Evolutionary conservation across 2,888 invertebrate genomes (phyloP), one percentile per base, ranked within the genome.

Genomic region (Cerastis leucographa): DNA sequence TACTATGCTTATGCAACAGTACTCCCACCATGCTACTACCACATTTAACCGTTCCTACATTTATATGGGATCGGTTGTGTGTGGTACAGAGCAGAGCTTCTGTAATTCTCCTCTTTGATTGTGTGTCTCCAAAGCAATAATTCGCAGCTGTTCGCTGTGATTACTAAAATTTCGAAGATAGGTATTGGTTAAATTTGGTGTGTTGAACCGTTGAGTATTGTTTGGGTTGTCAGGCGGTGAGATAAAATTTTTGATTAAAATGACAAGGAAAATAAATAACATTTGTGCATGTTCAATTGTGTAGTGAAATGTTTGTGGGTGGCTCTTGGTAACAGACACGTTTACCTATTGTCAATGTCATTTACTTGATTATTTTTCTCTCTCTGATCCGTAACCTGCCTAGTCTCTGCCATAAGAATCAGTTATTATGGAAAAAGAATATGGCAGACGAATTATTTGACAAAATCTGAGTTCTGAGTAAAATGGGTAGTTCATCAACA

Each of bases 101-200:
- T 85, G 83, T 51, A 4, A 3, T 12, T 17, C 25, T 8, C 6
- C 5, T 61, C 29, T 65, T n/a, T 1, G 9, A 70, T 49, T 19
- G 5, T 9, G 35, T 76, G 68, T 81, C 76, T 76, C 77, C 42
- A 42, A 79, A 80, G 74, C 75, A 75, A 88, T 86, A 84, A 88
- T 78, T 87, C 74, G 80, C 87, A 88, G 80, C 78, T 85, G 89
- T 71, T 78, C 67, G 40, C 35, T n/a, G 76, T 79, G 83, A 88
- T 87, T 85, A 83, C 76, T 74, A 65, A 84, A 82, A 87, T 87
- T 83, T 86, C 51, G 59, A 83, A 81, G 80, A 83, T 81, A 65
- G 71, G 74, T 80, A 78, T 88, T 76, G 80, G 80, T 74, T 79
- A 64, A 81, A 75, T 84, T 82, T n/a, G 62, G 76, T 72, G 61